Percentiles rank a stretch among this genome's conserved stretches.
phyloP scores from a whole-genome alignment of 2,888 invertebrate species.

The Eupithecia subumbrata region DNA sequence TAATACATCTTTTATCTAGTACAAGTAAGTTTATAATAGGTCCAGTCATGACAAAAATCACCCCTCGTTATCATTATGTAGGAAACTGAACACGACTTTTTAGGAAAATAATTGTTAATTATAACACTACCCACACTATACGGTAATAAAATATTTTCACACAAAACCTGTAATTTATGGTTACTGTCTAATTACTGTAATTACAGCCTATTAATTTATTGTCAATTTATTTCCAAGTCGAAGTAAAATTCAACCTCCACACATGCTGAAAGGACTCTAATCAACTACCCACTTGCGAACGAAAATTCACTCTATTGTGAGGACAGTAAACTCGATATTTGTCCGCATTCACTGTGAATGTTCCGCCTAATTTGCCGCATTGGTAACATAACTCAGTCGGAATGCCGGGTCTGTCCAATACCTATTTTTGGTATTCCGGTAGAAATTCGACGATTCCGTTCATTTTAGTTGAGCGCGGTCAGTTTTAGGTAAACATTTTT shows the following conservation, averaged over 20 bases:
- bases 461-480: neutral
- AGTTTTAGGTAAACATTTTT: neutral
- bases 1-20: no score
- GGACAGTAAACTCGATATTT: slow-evolving; percentile 12
- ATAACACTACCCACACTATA: no score
- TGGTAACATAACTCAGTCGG: slow-evolving; percentile 26
- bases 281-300: neutral
- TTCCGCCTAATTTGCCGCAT: slow-evolving; percentile 23
- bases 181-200: neutral
- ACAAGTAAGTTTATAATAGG: no score
- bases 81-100: no score
- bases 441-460: slow-evolving; percentile 11
- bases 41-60: neutral
- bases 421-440: slow-evolving; percentile 21
- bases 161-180: neutral
- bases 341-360: slow-evolving; percentile 8
- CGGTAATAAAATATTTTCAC: no score
- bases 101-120: no score
- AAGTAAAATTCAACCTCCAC: neutral
- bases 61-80: neutral
- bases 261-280: slow-evolving; percentile 7
- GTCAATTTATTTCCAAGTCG: neutral
- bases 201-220: neutral
- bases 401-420: slow-evolving; percentile 24
- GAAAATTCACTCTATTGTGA: slow-evolving; percentile 10